A percentile compares a stretch with the other conserved stretches of the same genome.
These are phyloP conservation scores for Xyliphius kryptos DNA, from an alignment of 2,113 vertebrate species.

Conservation along the genomic window DNA sequence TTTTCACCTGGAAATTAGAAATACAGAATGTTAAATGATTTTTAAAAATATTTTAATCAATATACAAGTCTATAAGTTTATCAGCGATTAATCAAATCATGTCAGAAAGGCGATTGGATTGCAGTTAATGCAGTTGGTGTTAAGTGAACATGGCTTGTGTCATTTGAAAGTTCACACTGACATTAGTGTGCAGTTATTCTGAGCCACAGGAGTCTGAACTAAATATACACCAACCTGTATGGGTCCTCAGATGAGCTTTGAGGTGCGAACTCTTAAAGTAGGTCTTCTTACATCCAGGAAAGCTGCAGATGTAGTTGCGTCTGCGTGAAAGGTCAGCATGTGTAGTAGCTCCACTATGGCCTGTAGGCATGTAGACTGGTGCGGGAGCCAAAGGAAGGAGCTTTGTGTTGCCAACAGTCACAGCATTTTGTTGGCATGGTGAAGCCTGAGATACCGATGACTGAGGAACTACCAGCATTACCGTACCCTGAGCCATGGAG, in stretches of 20 bases:
- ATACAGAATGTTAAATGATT: background rate
- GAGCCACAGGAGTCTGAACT: background rate
- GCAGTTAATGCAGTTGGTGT: no score
- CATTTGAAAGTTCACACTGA: background rate
- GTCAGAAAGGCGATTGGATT: no score
- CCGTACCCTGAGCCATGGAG: slow-evolving; percentile 74
- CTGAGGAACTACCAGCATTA: slow-evolving; percentile 89
- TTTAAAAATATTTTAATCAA: background rate
- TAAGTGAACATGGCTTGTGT: no score
- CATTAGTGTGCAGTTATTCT: background rate
- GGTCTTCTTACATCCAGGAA: slow-evolving; percentile 90
- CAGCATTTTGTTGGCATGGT: slow-evolving; percentile 56
- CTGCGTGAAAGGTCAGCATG: slow-evolving; percentile 86
- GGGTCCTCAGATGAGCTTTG: slow-evolving; percentile 94
- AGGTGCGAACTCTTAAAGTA: slow-evolving; percentile 99
- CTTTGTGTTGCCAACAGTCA: slow-evolving; percentile 83
- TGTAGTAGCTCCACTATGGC: slow-evolving; percentile 58
- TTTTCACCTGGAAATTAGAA: slow-evolving; percentile 77
- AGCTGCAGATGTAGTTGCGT: slow-evolving; percentile 87
- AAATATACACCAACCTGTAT: slow-evolving; percentile 76
- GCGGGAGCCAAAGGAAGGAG: slow-evolving; percentile 89
- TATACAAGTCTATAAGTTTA: no score
- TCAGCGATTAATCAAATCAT: no score
- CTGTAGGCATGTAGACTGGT: slow-evolving; percentile 76
- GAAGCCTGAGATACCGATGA: slow-evolving; percentile 56